Base-by-base conservation (phyloP, 2,888 invertebrate species). In the Parthenolecanium corni region DNA sequence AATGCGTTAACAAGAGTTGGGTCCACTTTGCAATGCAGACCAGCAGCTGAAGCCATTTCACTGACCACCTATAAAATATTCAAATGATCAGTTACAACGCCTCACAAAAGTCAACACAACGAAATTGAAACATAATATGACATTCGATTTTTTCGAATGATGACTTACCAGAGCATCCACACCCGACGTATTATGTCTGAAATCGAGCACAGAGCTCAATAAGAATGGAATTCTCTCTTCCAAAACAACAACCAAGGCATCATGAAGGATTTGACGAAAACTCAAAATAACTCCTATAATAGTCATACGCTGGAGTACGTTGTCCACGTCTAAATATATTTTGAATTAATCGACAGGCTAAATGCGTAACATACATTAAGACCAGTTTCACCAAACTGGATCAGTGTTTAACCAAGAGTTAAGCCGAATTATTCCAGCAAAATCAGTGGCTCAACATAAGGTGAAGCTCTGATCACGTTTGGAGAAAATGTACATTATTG, bases 21-120 rank as follows among this genome's bases (percentile, higher is more conserved):
- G 74, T 98, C 98, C 1, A 98, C 92, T 75, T 90, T 89, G 73
- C 95, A 94, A 0, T 84, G 78, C 65, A 96, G 77, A 1, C 98
- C 98, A 16, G 95, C 94, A 0, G 97, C 93, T 0, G 95, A 90
- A 2, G 95, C 93, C 92, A 98, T 92, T 75, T 98, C 98, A 66
- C 89, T 90, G 64, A 97, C 93, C 38, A 93, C 84, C 73, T 94
- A 80, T 78, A 85, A 83, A 24, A 18, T 36, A 16, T 24, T 38
- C 18, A 31, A 31, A 31, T 31, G 31, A 6, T 6, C 31, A 4
- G 31, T 9, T 12, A 44, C 14, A 14, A 18, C 24, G n/a, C 18
- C 2, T 54, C 38, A 40, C 40, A 54, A 1, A 16, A 12, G 4
- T n/a, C n/a, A 31, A 3, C n/a, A 9, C n/a, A 40, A 20, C 18